Conservation (phyloP, 2,888 invertebrate genomes). For the Saturnia pavonia region DNA sequence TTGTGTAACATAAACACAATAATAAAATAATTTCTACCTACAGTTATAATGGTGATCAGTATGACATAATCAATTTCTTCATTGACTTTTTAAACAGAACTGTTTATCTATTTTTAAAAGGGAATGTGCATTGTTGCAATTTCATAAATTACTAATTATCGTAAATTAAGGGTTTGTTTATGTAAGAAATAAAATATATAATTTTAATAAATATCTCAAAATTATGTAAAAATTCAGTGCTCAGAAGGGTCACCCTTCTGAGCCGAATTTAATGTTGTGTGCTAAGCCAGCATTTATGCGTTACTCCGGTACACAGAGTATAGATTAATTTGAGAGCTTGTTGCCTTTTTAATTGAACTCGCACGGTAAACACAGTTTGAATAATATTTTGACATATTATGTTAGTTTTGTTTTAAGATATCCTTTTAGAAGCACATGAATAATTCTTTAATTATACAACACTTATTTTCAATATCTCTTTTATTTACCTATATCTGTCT, state of each 20-base stretch:
- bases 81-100: too few relatives aligned
- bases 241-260: slow-evolving; percentile 8
- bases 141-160: not conserved
- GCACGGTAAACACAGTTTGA: slow-evolving; percentile 27
- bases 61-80: too few relatives aligned
- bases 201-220: not conserved
- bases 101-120: not conserved
- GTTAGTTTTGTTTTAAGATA: not conserved
- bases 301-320: slow-evolving; percentile 44
- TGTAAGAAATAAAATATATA: not conserved
- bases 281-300: slow-evolving; percentile 52
- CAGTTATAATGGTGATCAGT: too few relatives aligned
- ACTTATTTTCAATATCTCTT: too few relatives aligned
- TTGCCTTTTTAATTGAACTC: slow-evolving; percentile 43
- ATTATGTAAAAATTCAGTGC: not conserved
- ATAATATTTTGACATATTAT: not conserved
- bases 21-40: too few relatives aligned
- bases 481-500: too few relatives aligned
- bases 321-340: slow-evolving; percentile 48
- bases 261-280: slow-evolving; percentile 11
- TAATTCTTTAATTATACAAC: too few relatives aligned
- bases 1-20: too few relatives aligned
- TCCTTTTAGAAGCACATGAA: too few relatives aligned
- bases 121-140: not conserved
- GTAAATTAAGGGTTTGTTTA: not conserved